Evolutionary conservation across 2,888 invertebrate genomes (phyloP).

Genomic region (Lithophane socia): DNA sequence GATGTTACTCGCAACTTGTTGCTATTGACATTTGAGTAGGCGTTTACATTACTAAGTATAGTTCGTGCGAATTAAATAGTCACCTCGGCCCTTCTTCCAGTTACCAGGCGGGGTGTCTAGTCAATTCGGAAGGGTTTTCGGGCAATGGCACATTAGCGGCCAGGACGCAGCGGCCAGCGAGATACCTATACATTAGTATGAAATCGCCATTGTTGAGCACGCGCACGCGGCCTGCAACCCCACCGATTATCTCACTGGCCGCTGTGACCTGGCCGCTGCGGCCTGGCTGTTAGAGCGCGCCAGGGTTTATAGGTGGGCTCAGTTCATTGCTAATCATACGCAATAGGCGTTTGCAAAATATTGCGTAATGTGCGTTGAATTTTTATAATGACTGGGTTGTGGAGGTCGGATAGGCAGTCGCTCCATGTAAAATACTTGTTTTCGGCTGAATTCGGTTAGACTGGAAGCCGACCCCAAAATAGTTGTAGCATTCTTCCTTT

Average conservation of each 20-base stretch:
- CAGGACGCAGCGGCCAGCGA: no score
- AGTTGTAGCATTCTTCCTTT: neutral
- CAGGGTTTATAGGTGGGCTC: neutral
- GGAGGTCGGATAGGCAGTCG: neutral
- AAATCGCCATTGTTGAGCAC: no score
- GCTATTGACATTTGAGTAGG: slow-evolving; percentile 28
- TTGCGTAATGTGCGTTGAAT: neutral
- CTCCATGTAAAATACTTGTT: neutral
- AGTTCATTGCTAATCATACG: neutral
- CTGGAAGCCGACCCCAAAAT: neutral
- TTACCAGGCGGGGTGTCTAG: neutral
- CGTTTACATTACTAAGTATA: neutral
- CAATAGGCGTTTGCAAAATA: neutral
- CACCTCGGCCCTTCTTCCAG: neutral
- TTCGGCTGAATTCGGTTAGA: neutral
- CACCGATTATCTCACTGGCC: no score
- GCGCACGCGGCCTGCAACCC: no score
- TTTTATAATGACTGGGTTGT: neutral
- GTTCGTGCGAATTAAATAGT: neutral
- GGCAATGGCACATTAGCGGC: no score
- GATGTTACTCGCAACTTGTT: neutral
- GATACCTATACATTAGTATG: no score
- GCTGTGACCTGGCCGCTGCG: no score
- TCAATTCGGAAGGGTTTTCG: neutral
- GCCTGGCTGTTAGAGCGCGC: no score